Evolutionary conservation across 1,140 invertebrate genomes (phyloP).

Genomic region (Dryas iulia): DNA sequence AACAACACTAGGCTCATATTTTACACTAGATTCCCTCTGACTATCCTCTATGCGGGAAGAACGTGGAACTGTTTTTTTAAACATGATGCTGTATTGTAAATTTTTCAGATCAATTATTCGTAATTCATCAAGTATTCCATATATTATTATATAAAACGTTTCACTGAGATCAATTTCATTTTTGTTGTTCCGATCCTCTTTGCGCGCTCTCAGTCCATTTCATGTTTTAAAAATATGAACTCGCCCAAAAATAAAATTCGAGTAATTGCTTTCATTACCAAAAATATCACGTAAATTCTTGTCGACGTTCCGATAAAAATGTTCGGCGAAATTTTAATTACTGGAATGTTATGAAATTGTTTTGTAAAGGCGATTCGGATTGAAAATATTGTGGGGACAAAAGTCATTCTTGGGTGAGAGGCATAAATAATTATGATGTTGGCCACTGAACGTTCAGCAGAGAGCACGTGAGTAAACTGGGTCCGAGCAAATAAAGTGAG

Average conservation of each 20-base stretch:
- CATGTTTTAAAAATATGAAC: neutral
- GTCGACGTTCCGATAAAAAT: slow-evolving; percentile 52
- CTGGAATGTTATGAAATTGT: slow-evolving; percentile 67
- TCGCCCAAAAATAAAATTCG: neutral
- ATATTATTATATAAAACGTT: neutral
- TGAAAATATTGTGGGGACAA: slow-evolving; percentile 50
- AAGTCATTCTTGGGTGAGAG: slow-evolving; percentile 51
- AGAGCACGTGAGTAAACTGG: slow-evolving; percentile 50
- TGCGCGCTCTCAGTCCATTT: neutral
- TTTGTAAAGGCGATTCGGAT: slow-evolving; percentile 62
- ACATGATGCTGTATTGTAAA: neutral
- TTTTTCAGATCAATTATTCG: neutral
- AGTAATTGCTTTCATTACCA: slow-evolving; percentile 43
- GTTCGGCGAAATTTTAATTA: slow-evolving; percentile 65
- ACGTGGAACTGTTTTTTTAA: no score
- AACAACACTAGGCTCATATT: no score
- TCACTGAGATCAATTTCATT: neutral
- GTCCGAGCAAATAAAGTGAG: slow-evolving; percentile 57
- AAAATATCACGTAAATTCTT: slow-evolving; percentile 51
- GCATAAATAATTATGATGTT: slow-evolving; percentile 69
- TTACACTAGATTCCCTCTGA: no score
- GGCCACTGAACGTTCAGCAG: slow-evolving; percentile 46
- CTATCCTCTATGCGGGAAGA: no score
- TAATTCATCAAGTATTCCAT: neutral
- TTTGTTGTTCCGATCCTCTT: neutral